Base-by-base conservation (phyloP, 2,888 invertebrate species). In the Neoscelio sp. region DNA sequence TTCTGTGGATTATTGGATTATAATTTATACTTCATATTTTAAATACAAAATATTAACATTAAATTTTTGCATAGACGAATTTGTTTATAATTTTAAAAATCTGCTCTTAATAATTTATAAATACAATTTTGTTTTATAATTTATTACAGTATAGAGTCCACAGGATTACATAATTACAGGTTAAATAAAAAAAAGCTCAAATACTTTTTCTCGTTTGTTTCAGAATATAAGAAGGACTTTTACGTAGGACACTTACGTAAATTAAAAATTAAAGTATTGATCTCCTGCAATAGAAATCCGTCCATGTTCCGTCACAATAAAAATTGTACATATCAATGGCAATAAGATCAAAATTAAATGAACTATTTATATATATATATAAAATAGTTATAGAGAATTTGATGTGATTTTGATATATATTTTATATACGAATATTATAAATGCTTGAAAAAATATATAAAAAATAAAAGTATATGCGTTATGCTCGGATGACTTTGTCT, bases 311-410 rank as follows among this genome's bases (percentile, higher is more conserved):
- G n/a, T 15, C 8, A 23, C 6, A 54, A 17, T 8, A 2, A 15
- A 15, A 44, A 62, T 84, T 70, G 70, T 68, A 76, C 13, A 78
- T 78, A 73, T 17, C 12, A 44, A 67, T 60, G 50, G 75, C 75
- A 67, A 70, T 77, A 48, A 68, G 48, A 76, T 76, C 64, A 76
- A 80, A 80, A 76, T 58, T 44, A 40, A 76, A 46, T 42, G 42
- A 68, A 7, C 52, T 64, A 50, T 58, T 70, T 71, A 60, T 58
- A 65, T 42, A 18, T 60, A 33, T 40, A 58, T 50, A 26, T 30
- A 50, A 38, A 67, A n/a, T 70, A 58, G 28, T 30, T 35, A 26
- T 62, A 65, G 26, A 67, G 20, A 38, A 10, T 67, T 58, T 48
- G 33, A 60, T 60, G 62, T 62, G 67, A 60, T 75, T 67, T 60